These are phyloP conservation scores for Furcifer pardalis DNA, from an alignment of 2,797 vertebrate species.

Conservation along the genomic window DNA sequence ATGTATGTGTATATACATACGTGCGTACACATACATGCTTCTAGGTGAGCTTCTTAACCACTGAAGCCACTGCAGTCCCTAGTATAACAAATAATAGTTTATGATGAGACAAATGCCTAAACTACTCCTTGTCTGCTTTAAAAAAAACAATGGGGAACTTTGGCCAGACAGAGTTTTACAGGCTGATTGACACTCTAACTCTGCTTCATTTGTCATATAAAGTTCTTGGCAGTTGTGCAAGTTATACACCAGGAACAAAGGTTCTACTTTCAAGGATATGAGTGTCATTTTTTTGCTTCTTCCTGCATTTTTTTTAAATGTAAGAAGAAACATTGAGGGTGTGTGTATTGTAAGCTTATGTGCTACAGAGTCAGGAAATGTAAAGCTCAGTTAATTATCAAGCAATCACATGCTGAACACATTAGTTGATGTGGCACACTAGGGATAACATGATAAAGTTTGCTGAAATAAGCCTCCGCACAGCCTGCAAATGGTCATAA, in stretches of 20 bases:
- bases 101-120: background rate
- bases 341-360: background rate
- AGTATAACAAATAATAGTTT: too few relatives aligned
- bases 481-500: background rate
- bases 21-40: too few relatives aligned
- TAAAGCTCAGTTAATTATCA: background rate
- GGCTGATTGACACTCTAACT: background rate
- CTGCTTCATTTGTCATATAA: background rate
- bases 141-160: background rate
- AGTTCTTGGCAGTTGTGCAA: background rate
- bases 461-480: background rate
- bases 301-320: background rate
- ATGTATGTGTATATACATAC: too few relatives aligned
- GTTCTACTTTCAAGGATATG: background rate
- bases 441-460: background rate
- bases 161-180: background rate
- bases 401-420: background rate
- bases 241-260: constrained; percentile 31
- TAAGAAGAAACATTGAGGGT: background rate
- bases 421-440: background rate
- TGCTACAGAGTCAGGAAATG: background rate
- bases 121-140: background rate
- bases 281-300: background rate
- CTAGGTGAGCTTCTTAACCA: too few relatives aligned
- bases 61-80: too few relatives aligned